Evolutionary conservation across 2,797 vertebrate genomes (phyloP).

Genomic region (Cygnus olor): DNA sequence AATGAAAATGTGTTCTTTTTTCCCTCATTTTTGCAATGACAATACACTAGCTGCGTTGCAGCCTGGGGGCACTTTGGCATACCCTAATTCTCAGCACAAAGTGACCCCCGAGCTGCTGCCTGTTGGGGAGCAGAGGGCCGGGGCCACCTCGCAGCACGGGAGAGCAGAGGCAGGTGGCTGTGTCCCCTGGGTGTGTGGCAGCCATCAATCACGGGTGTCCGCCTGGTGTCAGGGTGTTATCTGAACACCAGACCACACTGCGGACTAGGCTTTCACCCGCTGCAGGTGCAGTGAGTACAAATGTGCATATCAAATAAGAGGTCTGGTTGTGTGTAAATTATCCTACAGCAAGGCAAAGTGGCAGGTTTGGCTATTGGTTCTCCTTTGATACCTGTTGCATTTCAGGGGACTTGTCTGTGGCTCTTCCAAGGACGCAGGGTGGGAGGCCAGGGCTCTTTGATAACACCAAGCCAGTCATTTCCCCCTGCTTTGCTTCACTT

Average conservation of each 20-base stretch:
- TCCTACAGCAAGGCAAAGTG: not conserved
- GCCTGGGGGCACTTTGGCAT: not conserved
- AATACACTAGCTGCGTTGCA: not conserved
- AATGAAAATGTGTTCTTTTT: not conserved
- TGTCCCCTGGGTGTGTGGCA: not conserved
- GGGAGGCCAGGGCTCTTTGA: not conserved
- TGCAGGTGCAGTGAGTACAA: not conserved
- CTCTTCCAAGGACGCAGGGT: not conserved
- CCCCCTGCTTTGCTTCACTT: not conserved
- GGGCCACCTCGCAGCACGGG: not conserved
- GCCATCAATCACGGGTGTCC: not conserved
- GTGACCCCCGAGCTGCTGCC: not conserved
- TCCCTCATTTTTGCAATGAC: not conserved
- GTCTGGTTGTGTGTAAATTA: not conserved
- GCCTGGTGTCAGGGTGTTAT: not conserved
- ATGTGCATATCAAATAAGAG: rapidly evolving
- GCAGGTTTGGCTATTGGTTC: not conserved
- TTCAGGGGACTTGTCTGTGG: not conserved
- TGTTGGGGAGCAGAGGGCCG: not conserved
- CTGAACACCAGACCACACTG: not conserved
- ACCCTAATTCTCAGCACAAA: not conserved
- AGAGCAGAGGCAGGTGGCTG: not conserved
- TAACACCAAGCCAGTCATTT: not conserved
- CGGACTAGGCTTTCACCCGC: not conserved
- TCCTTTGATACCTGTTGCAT: not conserved